Percentiles rank a stretch among this genome's conserved stretches.
Evolutionary conservation across 2,888 invertebrate genomes (phyloP).

Genomic region (Cantharis rustica): DNA sequence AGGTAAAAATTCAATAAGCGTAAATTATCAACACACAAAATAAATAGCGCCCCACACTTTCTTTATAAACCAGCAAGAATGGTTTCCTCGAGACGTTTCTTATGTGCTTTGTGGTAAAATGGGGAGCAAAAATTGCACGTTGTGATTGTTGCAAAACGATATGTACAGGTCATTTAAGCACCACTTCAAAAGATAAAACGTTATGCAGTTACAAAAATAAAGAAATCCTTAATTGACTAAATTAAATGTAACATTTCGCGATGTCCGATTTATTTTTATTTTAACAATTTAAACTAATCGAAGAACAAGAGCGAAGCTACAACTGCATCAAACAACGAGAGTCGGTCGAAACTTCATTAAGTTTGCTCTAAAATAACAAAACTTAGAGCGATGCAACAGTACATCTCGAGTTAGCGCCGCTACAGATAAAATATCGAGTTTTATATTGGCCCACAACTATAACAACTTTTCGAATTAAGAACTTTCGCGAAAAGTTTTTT

Average conservation of each 20-base stretch:
- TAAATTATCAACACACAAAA: not conserved
- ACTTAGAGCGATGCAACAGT: not conserved
- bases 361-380: not conserved
- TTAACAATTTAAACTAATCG: not conserved
- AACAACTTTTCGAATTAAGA: not conserved
- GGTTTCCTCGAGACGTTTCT: not conserved
- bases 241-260: not conserved
- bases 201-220: too few species aligned
- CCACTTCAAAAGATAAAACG: not conserved
- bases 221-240: not conserved
- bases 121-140: not conserved
- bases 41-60: not conserved
- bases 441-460: not conserved
- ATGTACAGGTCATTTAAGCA: not conserved
- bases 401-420: not conserved
- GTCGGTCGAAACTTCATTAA: not conserved
- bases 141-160: not conserved
- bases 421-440: not conserved
- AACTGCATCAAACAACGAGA: not conserved
- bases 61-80: not conserved
- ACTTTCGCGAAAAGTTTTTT: not conserved
- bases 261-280: not conserved
- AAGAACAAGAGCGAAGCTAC: not conserved
- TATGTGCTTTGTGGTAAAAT: not conserved
- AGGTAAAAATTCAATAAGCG: not conserved